phyloP scores from a whole-genome alignment of 2,797 vertebrate genomes.

The Pseudochirops cupreus region DNA sequence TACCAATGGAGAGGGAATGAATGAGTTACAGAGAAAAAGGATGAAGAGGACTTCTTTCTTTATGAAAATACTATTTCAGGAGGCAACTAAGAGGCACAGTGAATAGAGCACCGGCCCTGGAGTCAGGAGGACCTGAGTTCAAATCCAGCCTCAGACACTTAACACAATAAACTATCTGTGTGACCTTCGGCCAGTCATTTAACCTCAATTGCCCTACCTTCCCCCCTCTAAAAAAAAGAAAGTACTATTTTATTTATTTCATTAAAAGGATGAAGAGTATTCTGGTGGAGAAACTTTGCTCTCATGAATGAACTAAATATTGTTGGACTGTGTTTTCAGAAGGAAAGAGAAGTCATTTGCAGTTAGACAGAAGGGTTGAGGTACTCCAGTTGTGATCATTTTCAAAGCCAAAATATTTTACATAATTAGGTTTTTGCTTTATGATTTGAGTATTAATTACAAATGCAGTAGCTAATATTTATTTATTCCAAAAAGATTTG shows the following conservation, averaged over 20 bases:
- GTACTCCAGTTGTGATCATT: neutral
- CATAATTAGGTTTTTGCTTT: neutral
- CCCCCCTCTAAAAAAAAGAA: neutral
- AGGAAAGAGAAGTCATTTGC: neutral
- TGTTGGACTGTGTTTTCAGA: neutral
- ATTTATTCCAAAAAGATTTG: neutral
- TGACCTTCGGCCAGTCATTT: no score
- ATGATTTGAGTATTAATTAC: neutral
- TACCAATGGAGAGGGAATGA: neutral
- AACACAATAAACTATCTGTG: no score
- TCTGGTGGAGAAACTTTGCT: neutral
- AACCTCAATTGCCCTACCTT: no score
- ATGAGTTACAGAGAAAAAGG: neutral
- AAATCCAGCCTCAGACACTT: no score
- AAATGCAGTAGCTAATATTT: neutral
- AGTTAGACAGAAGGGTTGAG: neutral
- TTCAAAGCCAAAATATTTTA: neutral
- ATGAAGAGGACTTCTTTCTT: neutral
- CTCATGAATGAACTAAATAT: neutral
- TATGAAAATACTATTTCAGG: neutral
- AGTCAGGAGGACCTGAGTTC: no score
- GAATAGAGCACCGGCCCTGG: no score
- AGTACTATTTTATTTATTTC: neutral
- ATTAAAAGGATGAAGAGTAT: neutral
- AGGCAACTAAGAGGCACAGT: no score